phyloP scores from a whole-genome alignment of 2,113 vertebrate species.

The Sylvilagus bachmani region DNA sequence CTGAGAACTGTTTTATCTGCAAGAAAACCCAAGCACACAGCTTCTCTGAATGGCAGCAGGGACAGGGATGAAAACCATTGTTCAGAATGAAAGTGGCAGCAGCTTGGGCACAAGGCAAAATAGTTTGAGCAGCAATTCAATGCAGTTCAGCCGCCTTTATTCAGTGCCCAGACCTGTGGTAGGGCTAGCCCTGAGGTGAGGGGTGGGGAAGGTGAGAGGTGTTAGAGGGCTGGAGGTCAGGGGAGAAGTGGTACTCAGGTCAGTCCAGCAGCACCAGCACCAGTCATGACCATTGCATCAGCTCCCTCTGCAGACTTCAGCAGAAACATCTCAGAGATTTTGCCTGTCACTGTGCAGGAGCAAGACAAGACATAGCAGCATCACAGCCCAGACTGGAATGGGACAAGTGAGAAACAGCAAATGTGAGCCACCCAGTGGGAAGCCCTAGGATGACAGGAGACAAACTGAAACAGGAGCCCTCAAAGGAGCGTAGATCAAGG shows the following conservation, averaged over 20 bases:
- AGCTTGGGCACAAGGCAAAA: neutral
- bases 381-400: neutral
- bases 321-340: neutral
- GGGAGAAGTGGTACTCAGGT: too few relatives aligned
- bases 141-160: neutral
- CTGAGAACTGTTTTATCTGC: neutral
- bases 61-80: accelerated
- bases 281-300: neutral
- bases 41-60: neutral
- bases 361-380: neutral
- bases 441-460: neutral
- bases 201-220: neutral
- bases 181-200: neutral
- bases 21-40: neutral
- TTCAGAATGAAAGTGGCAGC: neutral
- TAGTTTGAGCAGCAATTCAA: neutral
- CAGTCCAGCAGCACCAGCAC: neutral
- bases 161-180: neutral
- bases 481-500: neutral
- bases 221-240: too few relatives aligned
- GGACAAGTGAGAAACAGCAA: neutral
- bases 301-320: neutral
- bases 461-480: neutral
- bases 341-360: neutral
- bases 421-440: neutral